phyloP scores from a whole-genome alignment of 2,888 invertebrate genomes.

The Sphaerophoria rueppellii region DNA sequence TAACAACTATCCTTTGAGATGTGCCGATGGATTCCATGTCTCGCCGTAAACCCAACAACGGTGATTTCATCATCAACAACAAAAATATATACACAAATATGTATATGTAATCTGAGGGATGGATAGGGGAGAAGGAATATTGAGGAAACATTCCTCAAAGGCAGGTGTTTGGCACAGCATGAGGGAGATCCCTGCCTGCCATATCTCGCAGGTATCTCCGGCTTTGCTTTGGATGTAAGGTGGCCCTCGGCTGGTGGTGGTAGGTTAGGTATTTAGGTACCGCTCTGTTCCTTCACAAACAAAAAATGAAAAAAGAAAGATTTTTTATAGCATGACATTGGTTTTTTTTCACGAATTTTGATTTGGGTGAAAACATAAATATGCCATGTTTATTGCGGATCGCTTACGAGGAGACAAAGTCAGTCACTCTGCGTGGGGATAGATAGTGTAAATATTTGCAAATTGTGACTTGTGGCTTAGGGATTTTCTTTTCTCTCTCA shows the following conservation, averaged over 20 bases:
- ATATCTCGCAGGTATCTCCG: not conserved
- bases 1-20: constrained; percentile 62
- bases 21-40: constrained; percentile 56
- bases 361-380: constrained; percentile 61
- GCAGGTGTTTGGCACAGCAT: constrained; percentile 68
- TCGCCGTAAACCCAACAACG: constrained; percentile 46
- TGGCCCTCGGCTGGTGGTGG: constrained; percentile 2
- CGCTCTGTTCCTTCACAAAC: not conserved
- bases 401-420: constrained; percentile 21
- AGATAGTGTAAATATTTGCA: constrained; percentile 60
- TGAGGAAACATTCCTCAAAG: constrained; percentile 61
- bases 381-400: constrained; percentile 63
- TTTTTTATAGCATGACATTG: constrained; percentile 44
- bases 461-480: constrained; percentile 43
- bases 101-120: constrained; percentile 22
- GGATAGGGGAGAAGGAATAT: constrained; percentile 21
- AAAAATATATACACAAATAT: constrained; percentile 9
- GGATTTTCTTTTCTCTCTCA: not conserved
- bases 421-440: not conserved
- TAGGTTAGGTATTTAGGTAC: constrained; percentile 20
- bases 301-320: not conserved
- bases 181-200: constrained; percentile 44
- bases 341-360: constrained; percentile 2
- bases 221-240: no score
- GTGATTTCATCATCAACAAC: constrained; percentile 36